Evolutionary conservation across 2,888 invertebrate species (phyloP).

Genomic region (Aspidapion aeneum): DNA sequence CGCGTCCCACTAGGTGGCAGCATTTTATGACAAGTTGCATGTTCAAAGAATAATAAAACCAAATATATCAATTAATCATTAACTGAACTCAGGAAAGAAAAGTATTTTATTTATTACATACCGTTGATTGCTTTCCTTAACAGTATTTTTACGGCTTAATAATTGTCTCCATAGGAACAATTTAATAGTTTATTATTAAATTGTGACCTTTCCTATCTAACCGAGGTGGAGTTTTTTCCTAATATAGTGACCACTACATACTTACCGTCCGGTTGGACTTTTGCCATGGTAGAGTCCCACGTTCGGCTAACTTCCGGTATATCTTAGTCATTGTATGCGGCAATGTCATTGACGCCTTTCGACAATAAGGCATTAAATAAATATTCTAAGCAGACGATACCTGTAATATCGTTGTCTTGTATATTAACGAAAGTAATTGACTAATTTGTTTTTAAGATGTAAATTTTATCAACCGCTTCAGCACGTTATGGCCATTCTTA

Average conservation of each 20-base stretch:
- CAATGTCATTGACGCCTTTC: conserved; percentile 4
- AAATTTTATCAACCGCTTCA: background rate
- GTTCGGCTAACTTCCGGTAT: conserved; percentile 1
- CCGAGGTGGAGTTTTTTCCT: background rate
- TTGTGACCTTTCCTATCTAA: background rate
- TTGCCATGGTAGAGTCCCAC: conserved; percentile 1
- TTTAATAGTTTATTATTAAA: too few species aligned
- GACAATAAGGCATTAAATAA: background rate
- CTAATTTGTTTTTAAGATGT: background rate
- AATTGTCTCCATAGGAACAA: too few species aligned
- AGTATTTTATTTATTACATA: too few species aligned
- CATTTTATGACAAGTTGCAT: too few species aligned
- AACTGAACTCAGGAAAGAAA: too few species aligned
- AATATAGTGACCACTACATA: background rate
- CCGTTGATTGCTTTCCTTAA: too few species aligned
- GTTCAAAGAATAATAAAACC: too few species aligned
- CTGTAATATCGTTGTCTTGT: background rate
- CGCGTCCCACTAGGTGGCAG: too few species aligned
- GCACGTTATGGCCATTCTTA: background rate
- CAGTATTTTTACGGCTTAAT: too few species aligned
- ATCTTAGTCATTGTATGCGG: conserved; percentile 1
- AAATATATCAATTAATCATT: too few species aligned
- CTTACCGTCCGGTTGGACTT: background rate
- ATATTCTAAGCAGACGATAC: background rate
- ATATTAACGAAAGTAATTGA: background rate